These are phyloP conservation scores for Drosophila cognata DNA, from an alignment of 2,888 invertebrate genomes.

Conservation along the genomic window DNA sequence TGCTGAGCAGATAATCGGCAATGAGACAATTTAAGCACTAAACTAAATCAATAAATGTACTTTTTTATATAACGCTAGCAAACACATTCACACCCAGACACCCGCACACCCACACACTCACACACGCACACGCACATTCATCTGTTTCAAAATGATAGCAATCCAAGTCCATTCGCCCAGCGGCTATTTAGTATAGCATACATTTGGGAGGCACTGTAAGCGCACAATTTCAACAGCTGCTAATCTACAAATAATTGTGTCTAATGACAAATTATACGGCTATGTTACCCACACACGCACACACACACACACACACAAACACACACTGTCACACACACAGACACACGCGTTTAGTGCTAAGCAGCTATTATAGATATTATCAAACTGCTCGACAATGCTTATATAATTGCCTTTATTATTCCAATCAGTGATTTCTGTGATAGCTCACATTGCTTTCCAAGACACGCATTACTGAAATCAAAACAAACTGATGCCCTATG, in stretches of 20 bases:
- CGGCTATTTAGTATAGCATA: slow-evolving; percentile 46
- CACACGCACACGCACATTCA: slow-evolving; percentile 4
- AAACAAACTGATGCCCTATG: neutral
- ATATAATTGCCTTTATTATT: slow-evolving; percentile 6
- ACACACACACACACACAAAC: neutral
- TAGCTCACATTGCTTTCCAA: neutral
- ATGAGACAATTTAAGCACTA: slow-evolving; percentile 63
- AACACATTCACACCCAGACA: slow-evolving; percentile 7
- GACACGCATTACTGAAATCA: neutral
- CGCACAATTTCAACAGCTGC: slow-evolving; percentile 8
- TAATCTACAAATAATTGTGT: slow-evolving; percentile 49
- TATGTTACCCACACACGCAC: neutral
- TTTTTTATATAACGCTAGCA: slow-evolving; percentile 18
- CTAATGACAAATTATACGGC: slow-evolving; percentile 25
- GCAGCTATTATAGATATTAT: slow-evolving; percentile 26
- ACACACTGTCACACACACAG: slow-evolving; percentile 4
- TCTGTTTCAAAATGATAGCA: slow-evolving; percentile 19
- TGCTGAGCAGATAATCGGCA: slow-evolving; percentile 58
- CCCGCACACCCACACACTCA: slow-evolving; percentile 3
- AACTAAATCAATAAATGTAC: slow-evolving; percentile 53
- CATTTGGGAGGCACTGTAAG: slow-evolving; percentile 23
- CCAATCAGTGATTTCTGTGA: neutral
- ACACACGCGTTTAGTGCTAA: slow-evolving; percentile 2
- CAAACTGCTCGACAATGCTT: slow-evolving; percentile 14
- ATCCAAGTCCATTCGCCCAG: neutral